A percentile compares a stretch with the other conserved stretches of the same genome.
Evolutionary conservation across 2,113 vertebrate genomes (phyloP).

Genomic region (Zosterops lateralis): DNA sequence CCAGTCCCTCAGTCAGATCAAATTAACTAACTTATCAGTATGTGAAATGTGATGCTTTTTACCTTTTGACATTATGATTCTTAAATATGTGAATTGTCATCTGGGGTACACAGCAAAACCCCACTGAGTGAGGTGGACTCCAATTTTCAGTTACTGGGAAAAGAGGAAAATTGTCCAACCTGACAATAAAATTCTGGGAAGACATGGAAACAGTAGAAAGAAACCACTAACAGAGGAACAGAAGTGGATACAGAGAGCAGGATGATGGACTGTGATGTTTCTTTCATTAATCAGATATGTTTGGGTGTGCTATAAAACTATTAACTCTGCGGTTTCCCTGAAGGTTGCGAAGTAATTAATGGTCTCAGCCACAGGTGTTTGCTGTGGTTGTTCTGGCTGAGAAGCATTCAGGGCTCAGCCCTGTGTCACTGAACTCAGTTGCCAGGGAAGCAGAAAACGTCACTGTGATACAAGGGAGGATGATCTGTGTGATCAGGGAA

Average conservation of each 20-base stretch:
- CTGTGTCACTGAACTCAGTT: fast-evolving
- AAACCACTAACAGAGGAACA: background rate
- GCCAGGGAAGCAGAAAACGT: background rate
- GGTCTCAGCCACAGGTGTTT: background rate
- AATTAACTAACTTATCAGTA: background rate
- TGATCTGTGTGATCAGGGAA: background rate
- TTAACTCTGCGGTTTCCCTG: background rate
- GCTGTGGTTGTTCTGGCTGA: background rate
- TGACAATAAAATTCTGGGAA: background rate
- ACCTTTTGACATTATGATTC: background rate
- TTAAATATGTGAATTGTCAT: background rate
- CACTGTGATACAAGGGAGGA: background rate
- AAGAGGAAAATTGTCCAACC: background rate
- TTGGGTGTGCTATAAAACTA: background rate
- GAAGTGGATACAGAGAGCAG: background rate
- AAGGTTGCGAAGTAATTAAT: background rate
- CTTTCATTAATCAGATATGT: background rate
- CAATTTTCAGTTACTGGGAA: background rate
- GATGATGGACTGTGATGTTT: background rate
- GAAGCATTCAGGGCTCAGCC: background rate
- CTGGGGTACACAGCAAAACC: background rate
- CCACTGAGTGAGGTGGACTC: background rate
- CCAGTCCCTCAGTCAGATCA: background rate
- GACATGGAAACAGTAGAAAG: background rate
- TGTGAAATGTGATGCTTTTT: background rate